phyloP scores from a whole-genome alignment of 2,888 invertebrate species.

The Limnephilus lunatus region DNA sequence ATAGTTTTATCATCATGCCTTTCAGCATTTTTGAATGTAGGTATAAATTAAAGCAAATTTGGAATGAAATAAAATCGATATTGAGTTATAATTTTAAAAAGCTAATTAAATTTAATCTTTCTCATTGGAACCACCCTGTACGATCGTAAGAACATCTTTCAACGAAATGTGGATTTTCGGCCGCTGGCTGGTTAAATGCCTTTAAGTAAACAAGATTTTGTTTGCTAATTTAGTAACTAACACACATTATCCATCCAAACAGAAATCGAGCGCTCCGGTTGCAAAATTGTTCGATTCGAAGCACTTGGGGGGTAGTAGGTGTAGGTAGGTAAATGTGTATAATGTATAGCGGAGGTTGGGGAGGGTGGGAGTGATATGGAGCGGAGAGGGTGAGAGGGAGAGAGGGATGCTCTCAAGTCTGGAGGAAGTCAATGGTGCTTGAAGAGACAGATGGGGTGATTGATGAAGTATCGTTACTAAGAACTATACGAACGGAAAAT shows the following conservation, averaged over 20 bases:
- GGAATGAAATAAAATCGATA: no score
- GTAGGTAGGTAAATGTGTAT: not conserved
- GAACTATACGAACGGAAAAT: slow-evolving; percentile 39
- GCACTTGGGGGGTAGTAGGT: not conserved
- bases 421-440: slow-evolving; percentile 46
- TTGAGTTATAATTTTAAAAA: no score
- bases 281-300: not conserved
- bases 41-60: no score
- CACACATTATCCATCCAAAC: not conserved
- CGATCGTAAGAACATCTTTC: no score
- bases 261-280: not conserved
- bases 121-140: no score
- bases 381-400: not conserved
- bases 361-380: not conserved
- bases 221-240: not conserved
- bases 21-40: no score
- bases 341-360: not conserved
- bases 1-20: no score
- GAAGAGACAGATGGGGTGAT: slow-evolving; percentile 44
- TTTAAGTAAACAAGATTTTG: not conserved
- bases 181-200: no score
- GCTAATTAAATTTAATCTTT: no score
- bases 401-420: slow-evolving; percentile 20
- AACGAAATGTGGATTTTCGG: no score
- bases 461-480: slow-evolving; percentile 40